phyloP scores from a whole-genome alignment of 2,888 invertebrate genomes.

The Syrphus vitripennis region DNA sequence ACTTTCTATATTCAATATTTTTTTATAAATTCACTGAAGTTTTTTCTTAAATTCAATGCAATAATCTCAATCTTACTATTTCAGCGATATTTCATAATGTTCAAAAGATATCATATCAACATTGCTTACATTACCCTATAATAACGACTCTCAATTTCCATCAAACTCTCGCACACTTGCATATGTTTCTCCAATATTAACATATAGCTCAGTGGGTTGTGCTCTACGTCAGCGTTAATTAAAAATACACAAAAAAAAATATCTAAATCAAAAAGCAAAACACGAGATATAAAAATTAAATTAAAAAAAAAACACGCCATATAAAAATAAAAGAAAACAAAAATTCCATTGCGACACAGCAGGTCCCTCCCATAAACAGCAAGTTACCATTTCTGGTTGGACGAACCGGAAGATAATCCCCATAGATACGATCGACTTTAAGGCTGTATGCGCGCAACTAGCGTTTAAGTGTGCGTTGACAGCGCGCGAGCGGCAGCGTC shows the following conservation, averaged over 20 bases:
- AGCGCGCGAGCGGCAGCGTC: not conserved
- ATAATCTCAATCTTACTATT: no score
- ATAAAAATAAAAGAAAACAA: not conserved
- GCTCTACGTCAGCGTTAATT: slow-evolving; percentile 64
- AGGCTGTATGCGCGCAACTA: slow-evolving; percentile 25
- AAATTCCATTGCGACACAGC: slow-evolving; percentile 58
- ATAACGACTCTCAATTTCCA: slow-evolving; percentile 2
- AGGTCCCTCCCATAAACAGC: slow-evolving; percentile 66
- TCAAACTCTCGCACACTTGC: not conserved
- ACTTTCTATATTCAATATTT: no score
- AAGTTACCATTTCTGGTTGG: slow-evolving; percentile 68
- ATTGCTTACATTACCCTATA: slow-evolving; percentile 35
- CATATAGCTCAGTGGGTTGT: slow-evolving; percentile 53
- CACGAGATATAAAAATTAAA: slow-evolving; percentile 12
- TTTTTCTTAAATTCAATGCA: no score
- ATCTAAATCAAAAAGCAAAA: slow-evolving; percentile 31
- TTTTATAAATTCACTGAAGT: no score
- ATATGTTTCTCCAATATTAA: not conserved
- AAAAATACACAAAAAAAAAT: slow-evolving; percentile 32
- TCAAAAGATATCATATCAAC: not conserved
- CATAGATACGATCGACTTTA: slow-evolving; percentile 29
- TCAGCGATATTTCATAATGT: no score
- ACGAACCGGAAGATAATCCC: slow-evolving; percentile 66
- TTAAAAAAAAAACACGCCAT: slow-evolving; percentile 17
- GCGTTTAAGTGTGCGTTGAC: slow-evolving; percentile 21